Percentiles rank a stretch among this genome's conserved stretches.
phyloP scores from a whole-genome alignment of 2,113 vertebrate genomes.

The Psammodynastes pulverulentus region DNA sequence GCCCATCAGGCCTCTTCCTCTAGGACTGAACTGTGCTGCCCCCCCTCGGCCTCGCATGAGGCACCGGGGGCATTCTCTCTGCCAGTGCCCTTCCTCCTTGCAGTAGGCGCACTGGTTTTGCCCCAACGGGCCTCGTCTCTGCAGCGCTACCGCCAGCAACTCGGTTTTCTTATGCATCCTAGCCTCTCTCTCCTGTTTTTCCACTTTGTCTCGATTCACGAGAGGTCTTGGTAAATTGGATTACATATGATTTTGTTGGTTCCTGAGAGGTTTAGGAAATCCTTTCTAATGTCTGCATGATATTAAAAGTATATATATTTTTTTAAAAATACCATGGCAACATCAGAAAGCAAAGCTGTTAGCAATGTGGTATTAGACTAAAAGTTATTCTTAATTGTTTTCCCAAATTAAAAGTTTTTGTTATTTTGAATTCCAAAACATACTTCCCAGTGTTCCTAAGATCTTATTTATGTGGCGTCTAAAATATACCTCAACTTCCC shows the following conservation, averaged over 20 bases:
- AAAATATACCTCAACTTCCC: not conserved
- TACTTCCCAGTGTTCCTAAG: not conserved
- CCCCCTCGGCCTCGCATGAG: no score
- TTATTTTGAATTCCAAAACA: not conserved
- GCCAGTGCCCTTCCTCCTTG: no score
- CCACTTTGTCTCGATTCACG: no score
- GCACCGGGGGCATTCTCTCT: no score
- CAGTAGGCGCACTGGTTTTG: no score
- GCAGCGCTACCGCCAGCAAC: no score
- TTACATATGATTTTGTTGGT: not conserved
- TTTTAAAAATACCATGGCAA: not conserved
- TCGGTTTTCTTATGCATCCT: no score
- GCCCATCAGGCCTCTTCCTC: no score
- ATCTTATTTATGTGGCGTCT: not conserved
- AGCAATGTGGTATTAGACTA: not conserved
- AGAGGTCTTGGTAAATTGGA: not conserved
- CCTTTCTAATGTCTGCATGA: not conserved
- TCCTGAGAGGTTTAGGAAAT: not conserved
- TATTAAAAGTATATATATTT: not conserved
- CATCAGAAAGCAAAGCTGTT: not conserved
- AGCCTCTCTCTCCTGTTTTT: no score
- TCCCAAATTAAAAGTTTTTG: not conserved
- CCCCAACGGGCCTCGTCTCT: no score
- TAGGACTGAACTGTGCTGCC: no score
- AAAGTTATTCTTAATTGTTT: not conserved